These are phyloP conservation scores for Dufourea novaeangliae DNA, from an alignment of 1,140 invertebrate species.

Conservation along the genomic window DNA sequence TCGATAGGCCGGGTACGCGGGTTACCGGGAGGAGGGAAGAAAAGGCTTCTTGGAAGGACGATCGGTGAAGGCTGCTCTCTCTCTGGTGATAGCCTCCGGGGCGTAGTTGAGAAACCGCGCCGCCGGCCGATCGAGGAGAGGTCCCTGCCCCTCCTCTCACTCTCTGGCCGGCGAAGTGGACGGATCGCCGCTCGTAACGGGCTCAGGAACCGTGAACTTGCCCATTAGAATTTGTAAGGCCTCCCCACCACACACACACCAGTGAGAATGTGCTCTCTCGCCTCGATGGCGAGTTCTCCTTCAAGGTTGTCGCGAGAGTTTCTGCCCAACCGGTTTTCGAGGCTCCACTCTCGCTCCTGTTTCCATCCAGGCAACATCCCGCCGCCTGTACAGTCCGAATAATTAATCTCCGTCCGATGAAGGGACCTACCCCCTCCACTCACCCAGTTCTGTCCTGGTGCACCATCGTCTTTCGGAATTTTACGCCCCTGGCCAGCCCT, in stretches of 20 bases:
- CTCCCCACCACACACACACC: slow-evolving; percentile 22
- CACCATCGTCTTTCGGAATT: too few species aligned
- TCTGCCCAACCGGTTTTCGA: slow-evolving; percentile 40
- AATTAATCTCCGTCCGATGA: too few species aligned
- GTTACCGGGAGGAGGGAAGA: not conserved
- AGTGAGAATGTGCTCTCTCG: slow-evolving; percentile 11
- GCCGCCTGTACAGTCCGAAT: not conserved
- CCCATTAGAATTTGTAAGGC: slow-evolving; percentile 49
- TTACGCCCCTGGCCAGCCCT: too few species aligned
- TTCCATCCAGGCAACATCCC: not conserved
- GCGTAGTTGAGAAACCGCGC: not conserved
- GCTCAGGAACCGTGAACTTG: slow-evolving; percentile 46
- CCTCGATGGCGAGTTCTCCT: slow-evolving; percentile 12
- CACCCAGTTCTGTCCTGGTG: too few species aligned
- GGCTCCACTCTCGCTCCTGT: slow-evolving; percentile 23
- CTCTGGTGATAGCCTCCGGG: too few species aligned
- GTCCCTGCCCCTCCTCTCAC: too few species aligned
- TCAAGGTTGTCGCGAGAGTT: slow-evolving; percentile 49
- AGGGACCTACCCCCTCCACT: too few species aligned
- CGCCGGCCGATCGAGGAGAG: not conserved
- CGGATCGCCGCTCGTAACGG: slow-evolving; percentile 29
- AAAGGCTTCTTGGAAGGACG: not conserved
- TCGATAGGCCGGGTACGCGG: not conserved
- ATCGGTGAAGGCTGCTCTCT: not conserved
- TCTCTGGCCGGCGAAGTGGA: slow-evolving; percentile 1